Base-by-base conservation (phyloP, 2,888 invertebrate species). In the Sphecodes monilicornis region DNA sequence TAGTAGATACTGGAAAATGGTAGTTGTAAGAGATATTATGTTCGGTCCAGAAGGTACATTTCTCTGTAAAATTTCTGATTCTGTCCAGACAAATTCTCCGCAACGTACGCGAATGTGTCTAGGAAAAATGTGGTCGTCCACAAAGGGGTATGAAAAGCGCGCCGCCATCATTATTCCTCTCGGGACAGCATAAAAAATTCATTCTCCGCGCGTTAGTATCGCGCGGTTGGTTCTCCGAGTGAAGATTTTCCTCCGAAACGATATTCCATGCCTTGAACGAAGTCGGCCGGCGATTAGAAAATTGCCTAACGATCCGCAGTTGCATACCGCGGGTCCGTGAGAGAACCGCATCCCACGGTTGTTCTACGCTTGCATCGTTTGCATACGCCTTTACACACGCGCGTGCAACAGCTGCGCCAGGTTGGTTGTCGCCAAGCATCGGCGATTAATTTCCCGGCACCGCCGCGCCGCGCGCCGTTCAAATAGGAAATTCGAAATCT, bases 401-500 rank as follows among this genome's bases (percentile, higher is more conserved):
- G 22, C 29, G 41, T 32, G 75, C 75, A 64, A 75, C 75, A 64
- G 60, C 46, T 22, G 60, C 70, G 66, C 64, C 32, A 8, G 6
- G 3, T 39, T 29, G 41, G 29, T 32, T 64, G 75, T 64, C 64
- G 32, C 32, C 43, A 32, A n/a, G 8, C 29, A 43, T 75, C 64
- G 60, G 26, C 64, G 64, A 75, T 75, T 75, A 75, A 75, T 75
- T 64, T 64, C 36, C 64, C 64, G 60, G 50, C 50, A 50, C 29
- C 43, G 18, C n/a, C 1, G 46, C 5, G 46, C 46, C 64, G 64
- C 41, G 10, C 29, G 29, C 18, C 26, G 69, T 29, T 29, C 68
- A n/a, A 64, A 76, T 54, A 64, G 88, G 80, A 75, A 83, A 86
- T 81, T 80, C 71, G 82, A 73, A 75, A 80, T 88, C 76, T 76